Conservation (phyloP, 2,113 vertebrate genomes). For the Urocynchramus pylzowi region DNA sequence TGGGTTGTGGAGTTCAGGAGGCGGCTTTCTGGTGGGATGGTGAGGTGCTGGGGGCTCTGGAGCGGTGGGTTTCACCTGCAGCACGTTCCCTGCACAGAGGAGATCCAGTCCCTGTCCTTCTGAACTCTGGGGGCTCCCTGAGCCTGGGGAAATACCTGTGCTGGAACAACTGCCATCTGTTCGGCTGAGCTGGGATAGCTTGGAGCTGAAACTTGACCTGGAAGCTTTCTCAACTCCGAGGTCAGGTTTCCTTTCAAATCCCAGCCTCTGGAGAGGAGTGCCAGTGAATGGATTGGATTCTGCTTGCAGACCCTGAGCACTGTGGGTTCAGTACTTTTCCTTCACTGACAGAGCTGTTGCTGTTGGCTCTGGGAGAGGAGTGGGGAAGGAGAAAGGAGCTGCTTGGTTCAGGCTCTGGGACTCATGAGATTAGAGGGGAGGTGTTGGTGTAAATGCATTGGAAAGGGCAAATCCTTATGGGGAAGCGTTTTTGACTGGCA, state of each 20-base stretch:
- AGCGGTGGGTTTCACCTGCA: fast-evolving
- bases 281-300: neutral
- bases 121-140: fast-evolving
- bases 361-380: neutral
- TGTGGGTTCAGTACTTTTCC: neutral
- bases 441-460: fast-evolving
- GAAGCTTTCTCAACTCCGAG: neutral
- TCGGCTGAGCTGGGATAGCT: neutral
- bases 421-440: neutral
- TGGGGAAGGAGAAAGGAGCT: neutral
- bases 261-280: neutral
- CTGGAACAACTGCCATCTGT: neutral
- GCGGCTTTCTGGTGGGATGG: neutral
- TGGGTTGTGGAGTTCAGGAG: neutral
- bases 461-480: neutral
- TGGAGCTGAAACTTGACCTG: constrained; percentile 32
- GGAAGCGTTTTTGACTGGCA: neutral
- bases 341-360: neutral
- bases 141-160: neutral
- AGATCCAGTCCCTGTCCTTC: neutral
- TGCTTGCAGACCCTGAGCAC: neutral
- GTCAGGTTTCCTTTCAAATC: constrained; percentile 31
- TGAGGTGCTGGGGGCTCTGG: neutral
- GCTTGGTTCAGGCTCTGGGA: neutral
- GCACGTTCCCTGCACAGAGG: fast-evolving